Evolutionary conservation across 2,888 invertebrate genomes (phyloP), one percentile per base, ranked within the genome.

Genomic region (Philopedon plagiatum): DNA sequence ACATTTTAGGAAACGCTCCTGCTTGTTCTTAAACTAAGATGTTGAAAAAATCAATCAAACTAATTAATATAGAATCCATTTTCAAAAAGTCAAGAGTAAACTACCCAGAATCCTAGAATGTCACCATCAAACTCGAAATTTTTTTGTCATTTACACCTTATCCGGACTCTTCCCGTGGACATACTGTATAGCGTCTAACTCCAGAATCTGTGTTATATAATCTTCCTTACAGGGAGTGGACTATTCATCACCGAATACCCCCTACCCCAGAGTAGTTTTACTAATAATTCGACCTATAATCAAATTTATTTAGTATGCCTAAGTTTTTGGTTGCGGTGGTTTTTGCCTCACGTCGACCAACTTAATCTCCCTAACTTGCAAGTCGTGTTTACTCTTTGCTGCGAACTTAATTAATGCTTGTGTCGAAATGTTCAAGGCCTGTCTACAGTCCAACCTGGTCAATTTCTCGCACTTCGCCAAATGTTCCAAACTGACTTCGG

Each of bases 381-480:
- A 86, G 84, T 94, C 92, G 83, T 93, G 92, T 81, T 92, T 91
- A 73, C 93, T 93, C 79, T 92, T 92, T 73, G 93, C 93, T 1
- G 94, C 94, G 82, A 94, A 95, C 81, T 93, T 94, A 80, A 94
- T 94, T 37, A 95, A 90, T 11, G 94, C 93, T 80, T 94, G 93
- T 2, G 93, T 93, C 2, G 93, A 92, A 41, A 95, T 93, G 79
- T 93, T 91, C 5, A 93, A 91, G 37, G 93, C 92, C 81, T 94
- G 94, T 83, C 94, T 89, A 77, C 95, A 88, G 82, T 95, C 94
- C 81, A 95, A 84, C 79, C 92, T 89, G 78, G 86, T 87, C 73
- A 94, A 87, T 80, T 91, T 91, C 81, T 93, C 91, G 84, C 94
- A 94, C 75, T 92, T 90, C 18, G 91, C 88, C 73, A 95, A 88